Evolutionary conservation across 2,113 vertebrate species (phyloP).

Genomic region (Charadrius vociferus): DNA sequence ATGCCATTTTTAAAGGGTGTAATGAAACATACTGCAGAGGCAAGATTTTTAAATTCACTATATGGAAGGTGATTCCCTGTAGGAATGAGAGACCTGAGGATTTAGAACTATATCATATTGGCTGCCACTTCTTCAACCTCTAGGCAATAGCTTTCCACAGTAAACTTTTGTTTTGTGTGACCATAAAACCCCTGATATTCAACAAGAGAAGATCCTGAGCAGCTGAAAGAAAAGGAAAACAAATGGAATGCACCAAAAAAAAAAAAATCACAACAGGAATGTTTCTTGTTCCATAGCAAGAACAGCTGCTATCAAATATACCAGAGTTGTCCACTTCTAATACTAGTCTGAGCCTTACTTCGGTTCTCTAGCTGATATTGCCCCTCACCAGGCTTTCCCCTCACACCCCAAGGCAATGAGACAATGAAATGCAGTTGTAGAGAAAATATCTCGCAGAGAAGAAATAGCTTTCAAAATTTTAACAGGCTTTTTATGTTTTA

Average conservation of each 20-base stretch:
- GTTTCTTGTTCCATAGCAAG: not conserved
- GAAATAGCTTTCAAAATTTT: not conserved
- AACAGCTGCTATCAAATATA: not conserved
- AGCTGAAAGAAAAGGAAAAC: not conserved
- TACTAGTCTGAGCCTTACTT: not conserved
- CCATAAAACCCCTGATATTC: not conserved
- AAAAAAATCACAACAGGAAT: not conserved
- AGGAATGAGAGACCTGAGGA: conserved; percentile 7
- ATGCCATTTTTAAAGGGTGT: conserved; percentile 32
- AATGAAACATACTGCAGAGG: not conserved
- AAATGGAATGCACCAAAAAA: not conserved
- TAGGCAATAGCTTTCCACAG: not conserved
- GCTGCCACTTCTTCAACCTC: not conserved
- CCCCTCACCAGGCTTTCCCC: not conserved
- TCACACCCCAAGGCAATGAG: not conserved
- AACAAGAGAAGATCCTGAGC: not conserved
- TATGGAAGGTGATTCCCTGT: conserved; percentile 6
- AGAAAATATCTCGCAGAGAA: not conserved
- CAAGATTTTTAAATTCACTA: conserved; percentile 19
- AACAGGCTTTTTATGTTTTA: not conserved
- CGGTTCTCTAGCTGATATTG: not conserved
- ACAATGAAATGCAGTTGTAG: not conserved
- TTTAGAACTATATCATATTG: not conserved
- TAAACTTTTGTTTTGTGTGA: not conserved
- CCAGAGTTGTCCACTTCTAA: not conserved